These are phyloP conservation scores for Torymus aiolomorphi DNA, from an alignment of 2,888 invertebrate species.

Conservation along the genomic window DNA sequence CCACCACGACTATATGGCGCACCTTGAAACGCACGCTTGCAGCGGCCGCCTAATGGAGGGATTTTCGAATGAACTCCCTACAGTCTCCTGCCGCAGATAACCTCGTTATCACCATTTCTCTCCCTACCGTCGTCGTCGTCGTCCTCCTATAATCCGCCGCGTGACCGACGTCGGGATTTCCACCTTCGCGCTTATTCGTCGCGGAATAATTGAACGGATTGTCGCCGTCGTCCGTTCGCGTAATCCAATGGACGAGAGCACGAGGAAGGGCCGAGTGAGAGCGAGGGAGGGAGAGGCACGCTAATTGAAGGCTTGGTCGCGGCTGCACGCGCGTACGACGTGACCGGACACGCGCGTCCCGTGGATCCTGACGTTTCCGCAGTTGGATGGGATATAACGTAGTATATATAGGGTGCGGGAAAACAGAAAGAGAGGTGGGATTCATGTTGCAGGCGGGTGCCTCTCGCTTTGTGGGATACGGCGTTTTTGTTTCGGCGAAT, in stretches of 20 bases:
- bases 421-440: no score
- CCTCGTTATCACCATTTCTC: constrained; percentile 41
- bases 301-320: constrained; percentile 11
- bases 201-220: constrained; percentile 36
- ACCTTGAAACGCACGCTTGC: no score
- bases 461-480: no score
- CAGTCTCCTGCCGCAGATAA: background rate
- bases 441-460: no score
- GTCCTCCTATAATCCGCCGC: background rate
- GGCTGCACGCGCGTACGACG: constrained; percentile 3
- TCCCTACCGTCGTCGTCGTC: background rate
- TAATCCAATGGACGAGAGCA: constrained; percentile 32
- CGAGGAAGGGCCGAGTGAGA: background rate
- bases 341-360: constrained; percentile 4
- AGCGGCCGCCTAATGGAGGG: constrained; percentile 12
- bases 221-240: background rate
- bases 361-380: background rate
- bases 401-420: no score
- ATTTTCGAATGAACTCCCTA: constrained; percentile 24
- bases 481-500: no score
- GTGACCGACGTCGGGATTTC: constrained; percentile 29
- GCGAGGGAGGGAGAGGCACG: background rate
- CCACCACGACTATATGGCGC: no score
- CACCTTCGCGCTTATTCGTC: constrained; percentile 19
- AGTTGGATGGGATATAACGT: background rate